Conservation (phyloP, 2,113 vertebrate genomes). For the Dissostichus mawsoni region DNA sequence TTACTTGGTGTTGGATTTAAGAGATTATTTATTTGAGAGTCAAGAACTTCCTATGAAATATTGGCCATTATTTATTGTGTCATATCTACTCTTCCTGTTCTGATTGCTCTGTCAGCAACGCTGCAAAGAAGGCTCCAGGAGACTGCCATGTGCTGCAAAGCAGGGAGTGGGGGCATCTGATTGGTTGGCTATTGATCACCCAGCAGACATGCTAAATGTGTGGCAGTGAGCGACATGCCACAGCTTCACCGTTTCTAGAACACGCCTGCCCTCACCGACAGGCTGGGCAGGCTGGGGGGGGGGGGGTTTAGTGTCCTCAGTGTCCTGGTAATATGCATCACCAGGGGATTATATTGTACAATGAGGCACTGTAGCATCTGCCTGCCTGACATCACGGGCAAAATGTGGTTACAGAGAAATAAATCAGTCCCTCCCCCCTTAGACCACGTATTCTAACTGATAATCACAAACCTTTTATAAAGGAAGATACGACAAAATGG, state of each 20-base stretch:
- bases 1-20: not conserved
- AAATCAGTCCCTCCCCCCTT: conserved; percentile 71
- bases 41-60: not conserved
- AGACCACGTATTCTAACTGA: conserved; percentile 34
- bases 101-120: not conserved
- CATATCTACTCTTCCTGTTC: not conserved
- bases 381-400: conserved; percentile 81
- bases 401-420: conserved; percentile 83
- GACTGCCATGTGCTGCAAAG: not conserved
- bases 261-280: conserved; percentile 15
- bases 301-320: conserved; percentile 77
- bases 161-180: not conserved
- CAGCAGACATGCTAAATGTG: conserved; percentile 1
- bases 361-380: conserved; percentile 79
- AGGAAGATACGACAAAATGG: conserved; percentile 45
- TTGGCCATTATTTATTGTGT: not conserved
- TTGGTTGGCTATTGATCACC: conserved; percentile 5
- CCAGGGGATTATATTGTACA: conserved; percentile 82
- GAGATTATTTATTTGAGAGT: not conserved
- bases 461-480: conserved; percentile 6
- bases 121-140: not conserved
- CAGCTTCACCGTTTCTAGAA: conserved; percentile 7
- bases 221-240: not conserved
- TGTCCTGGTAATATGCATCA: conserved; percentile 81
- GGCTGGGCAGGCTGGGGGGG: conserved; percentile 19